A percentile compares a stretch with the other conserved stretches of the same genome.
phyloP scores from a whole-genome alignment of 2,113 vertebrate species.

The Alligator sinensis region DNA sequence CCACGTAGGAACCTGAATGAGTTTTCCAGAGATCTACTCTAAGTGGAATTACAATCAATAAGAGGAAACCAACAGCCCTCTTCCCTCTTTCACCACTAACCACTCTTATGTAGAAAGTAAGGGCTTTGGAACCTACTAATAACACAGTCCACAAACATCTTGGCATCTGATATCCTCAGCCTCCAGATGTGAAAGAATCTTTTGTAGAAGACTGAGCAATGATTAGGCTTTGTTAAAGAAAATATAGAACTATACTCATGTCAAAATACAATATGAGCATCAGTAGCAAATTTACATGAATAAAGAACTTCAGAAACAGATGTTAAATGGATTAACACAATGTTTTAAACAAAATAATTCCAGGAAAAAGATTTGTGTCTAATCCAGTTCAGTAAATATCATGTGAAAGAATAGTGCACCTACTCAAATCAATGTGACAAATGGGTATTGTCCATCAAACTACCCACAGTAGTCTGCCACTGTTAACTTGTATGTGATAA shows the following conservation, averaged over 20 bases:
- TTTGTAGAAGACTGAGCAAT: not conserved
- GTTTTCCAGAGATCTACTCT: not conserved
- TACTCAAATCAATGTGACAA: not conserved
- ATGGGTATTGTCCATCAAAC: not conserved
- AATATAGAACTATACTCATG: not conserved
- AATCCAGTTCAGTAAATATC: not conserved
- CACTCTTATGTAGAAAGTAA: not conserved
- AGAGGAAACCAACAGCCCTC: not conserved
- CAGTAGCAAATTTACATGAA: not conserved
- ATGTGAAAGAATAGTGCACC: not conserved
- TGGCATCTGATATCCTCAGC: not conserved
- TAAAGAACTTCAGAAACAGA: not conserved
- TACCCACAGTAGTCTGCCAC: not conserved
- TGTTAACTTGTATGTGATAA: not conserved
- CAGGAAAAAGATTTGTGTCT: not conserved
- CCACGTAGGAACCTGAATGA: not conserved
- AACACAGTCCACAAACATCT: not conserved
- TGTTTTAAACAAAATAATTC: not conserved
- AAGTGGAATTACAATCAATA: not conserved
- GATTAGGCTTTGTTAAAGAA: not conserved
- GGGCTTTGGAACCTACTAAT: not conserved
- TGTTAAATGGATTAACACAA: not conserved
- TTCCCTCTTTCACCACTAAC: not conserved
- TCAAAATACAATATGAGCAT: not conserved
- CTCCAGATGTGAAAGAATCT: not conserved